These are phyloP conservation scores for Aeoliscus strigatus DNA, from an alignment of 2,797 vertebrate species.

Conservation along the genomic window DNA sequence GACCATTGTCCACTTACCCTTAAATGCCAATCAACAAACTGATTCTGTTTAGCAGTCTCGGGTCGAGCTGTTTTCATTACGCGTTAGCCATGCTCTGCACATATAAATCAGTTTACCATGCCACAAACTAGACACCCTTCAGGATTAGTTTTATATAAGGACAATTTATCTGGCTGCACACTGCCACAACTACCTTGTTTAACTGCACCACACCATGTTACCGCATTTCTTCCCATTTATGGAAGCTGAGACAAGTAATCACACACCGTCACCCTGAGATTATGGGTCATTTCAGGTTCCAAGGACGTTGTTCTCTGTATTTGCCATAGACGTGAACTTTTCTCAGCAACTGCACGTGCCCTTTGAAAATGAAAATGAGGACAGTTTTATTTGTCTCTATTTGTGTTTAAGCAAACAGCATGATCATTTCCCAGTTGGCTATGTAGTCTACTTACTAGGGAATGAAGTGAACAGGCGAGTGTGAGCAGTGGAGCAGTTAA, in stretches of 20 bases:
- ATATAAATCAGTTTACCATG: slow-evolving; percentile 49
- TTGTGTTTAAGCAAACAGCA: slow-evolving; percentile 68
- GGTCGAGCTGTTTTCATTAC: slow-evolving; percentile 28
- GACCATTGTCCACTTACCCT: slow-evolving; percentile 25
- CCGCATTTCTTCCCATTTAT: slow-evolving; percentile 32
- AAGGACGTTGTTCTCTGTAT: too few species aligned
- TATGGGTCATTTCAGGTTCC: too few species aligned
- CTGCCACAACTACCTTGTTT: slow-evolving; percentile 12
- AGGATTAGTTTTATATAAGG: slow-evolving; percentile 31
- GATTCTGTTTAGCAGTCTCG: too few species aligned
- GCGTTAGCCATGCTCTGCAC: slow-evolving; percentile 27
- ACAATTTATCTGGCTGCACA: slow-evolving; percentile 30
- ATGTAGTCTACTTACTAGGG: slow-evolving; percentile 62
- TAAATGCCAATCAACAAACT: slow-evolving; percentile 35
- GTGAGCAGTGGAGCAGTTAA: slow-evolving; percentile 63
- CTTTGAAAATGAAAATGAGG: slow-evolving; percentile 63
- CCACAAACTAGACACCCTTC: slow-evolving; percentile 32
- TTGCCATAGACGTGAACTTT: slow-evolving; percentile 6
- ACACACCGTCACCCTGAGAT: background rate
- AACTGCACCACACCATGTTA: slow-evolving; percentile 25
- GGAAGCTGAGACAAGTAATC: slow-evolving; percentile 18
- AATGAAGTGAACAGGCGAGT: slow-evolving; percentile 57
- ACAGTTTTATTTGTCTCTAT: slow-evolving; percentile 64
- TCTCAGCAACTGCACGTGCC: slow-evolving; percentile 34
- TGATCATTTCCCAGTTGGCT: slow-evolving; percentile 67